phyloP scores from a whole-genome alignment of 2,888 invertebrate genomes.

The Acholoe squamosa region DNA sequence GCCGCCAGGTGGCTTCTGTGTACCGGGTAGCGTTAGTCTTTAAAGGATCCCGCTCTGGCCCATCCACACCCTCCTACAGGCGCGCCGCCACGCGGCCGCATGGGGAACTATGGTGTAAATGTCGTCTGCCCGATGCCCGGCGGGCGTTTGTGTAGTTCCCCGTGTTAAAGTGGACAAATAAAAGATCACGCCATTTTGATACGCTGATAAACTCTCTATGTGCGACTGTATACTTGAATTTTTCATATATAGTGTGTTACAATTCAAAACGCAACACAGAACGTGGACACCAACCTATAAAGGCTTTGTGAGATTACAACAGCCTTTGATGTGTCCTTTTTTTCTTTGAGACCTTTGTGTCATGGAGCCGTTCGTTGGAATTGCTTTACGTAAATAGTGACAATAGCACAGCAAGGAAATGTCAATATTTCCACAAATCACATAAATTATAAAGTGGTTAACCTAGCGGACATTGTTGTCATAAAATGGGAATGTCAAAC shows the following conservation, averaged over 20 bases:
- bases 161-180: not conserved
- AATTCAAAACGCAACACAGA: not conserved
- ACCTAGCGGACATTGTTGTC: not conserved
- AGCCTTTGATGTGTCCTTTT: not conserved
- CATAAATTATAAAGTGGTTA: not conserved
- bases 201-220: not conserved
- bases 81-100: not conserved
- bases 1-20: too few species aligned
- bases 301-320: not conserved
- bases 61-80: not conserved
- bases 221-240: not conserved
- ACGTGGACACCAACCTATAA: not conserved
- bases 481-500: not conserved
- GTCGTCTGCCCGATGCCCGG: not conserved
- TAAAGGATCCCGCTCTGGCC: too few species aligned
- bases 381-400: constrained; percentile 9
- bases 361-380: not conserved
- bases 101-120: not conserved
- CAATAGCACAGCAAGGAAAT: not conserved
- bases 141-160: not conserved
- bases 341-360: not conserved
- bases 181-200: not conserved
- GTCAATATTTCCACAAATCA: not conserved
- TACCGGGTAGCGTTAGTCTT: too few species aligned
- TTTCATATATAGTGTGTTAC: not conserved